Conservation (phyloP, 2,113 vertebrate species). For the Steatornis caripensis region DNA sequence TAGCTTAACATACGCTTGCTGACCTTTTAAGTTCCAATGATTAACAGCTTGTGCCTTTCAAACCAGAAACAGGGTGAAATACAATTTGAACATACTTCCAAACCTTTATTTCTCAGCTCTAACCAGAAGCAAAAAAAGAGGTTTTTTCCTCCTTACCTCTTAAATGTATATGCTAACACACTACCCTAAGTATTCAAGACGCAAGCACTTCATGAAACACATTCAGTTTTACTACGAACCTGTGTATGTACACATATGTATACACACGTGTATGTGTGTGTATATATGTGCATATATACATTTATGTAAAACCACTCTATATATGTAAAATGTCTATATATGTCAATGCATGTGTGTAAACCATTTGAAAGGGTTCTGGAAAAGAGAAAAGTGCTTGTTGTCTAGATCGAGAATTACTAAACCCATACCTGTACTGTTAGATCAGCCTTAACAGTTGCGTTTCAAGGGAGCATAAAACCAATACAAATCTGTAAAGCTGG, state of each 20-base stretch:
- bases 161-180: background rate
- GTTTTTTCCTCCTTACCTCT: background rate
- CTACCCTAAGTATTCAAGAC: background rate
- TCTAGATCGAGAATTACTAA: background rate
- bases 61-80: background rate
- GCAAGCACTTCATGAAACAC: background rate
- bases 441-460: background rate
- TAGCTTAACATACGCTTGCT: conserved; percentile 30
- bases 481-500: background rate
- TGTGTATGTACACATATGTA: background rate
- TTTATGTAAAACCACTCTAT: background rate
- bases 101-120: background rate
- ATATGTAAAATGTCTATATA: background rate
- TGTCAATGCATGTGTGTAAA: background rate
- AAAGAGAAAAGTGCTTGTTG: background rate
- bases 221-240: background rate
- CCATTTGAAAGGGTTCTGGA: background rate
- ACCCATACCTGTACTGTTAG: background rate
- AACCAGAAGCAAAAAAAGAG: background rate
- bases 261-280: background rate
- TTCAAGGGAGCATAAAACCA: background rate
- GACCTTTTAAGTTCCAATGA: background rate
- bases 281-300: background rate
- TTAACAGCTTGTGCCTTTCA: background rate
- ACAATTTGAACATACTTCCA: background rate